Base-by-base conservation (phyloP, 2,888 invertebrate species). In the Cataglyphis livida region DNA sequence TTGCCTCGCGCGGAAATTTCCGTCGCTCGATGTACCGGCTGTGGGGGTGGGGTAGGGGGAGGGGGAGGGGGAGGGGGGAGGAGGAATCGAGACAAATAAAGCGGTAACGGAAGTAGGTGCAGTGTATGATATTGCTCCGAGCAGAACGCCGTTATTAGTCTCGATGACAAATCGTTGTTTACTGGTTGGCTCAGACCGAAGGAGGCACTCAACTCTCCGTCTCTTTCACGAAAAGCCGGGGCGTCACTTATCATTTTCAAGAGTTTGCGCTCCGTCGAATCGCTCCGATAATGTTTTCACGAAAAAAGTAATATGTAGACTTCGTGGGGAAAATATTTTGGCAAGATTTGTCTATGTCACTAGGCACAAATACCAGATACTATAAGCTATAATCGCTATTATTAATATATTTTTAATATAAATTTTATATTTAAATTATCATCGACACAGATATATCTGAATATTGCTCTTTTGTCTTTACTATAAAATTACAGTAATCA, bases 81-180 rank as follows among this genome's bases (percentile, higher is more conserved):
- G 1, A 25, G 25, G 76, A 86, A 81, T 76, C 62, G 73, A 59
- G 71, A 64, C 62, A 61, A 83, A 82, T 76, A 81, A 83, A 82
- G 75, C 70, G 54, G 78, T 51, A 73, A 68, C 75, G 82, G 59
- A 68, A 73, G 73, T 57, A 70, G 70, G 70, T 81, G 62, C 85
- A 54, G 62, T 87, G 71, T 82, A 83, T 83, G 85, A 84, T 84
- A 89, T 84, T 83, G 84, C 82, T 74, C 59, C 38, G 41, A 64
- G 81, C 71, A 51, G 74, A 86, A 61, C 70, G 81, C 38, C 68
- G 89, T 89, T 89, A 89, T 89, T 89, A 89, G 85, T 89, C 85
- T 85, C 75, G 85, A 84, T 84, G 89, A 89, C 82, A 89, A 89
- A 89, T 87, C 84, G 89, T 79, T 89, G 85, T 89, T 89, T 89